These are phyloP conservation scores for Drosophila pallidifrons DNA, from an alignment of 1,140 invertebrate genomes.

Conservation along the genomic window DNA sequence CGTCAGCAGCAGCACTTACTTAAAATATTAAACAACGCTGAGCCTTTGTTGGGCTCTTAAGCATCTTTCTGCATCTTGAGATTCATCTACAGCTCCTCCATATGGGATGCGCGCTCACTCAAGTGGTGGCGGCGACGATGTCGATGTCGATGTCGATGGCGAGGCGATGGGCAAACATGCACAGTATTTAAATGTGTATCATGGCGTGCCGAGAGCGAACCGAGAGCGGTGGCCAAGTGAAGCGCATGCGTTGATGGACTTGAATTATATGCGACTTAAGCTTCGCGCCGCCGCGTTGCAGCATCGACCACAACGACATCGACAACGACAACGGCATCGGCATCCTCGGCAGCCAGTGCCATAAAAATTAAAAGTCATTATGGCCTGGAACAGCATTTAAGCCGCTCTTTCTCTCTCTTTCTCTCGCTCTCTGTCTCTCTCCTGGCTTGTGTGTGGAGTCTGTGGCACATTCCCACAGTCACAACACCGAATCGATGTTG, in stretches of 20 bases:
- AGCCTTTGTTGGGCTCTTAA: conserved; percentile 72
- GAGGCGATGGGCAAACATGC: conserved; percentile 48
- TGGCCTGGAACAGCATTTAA: conserved; percentile 82
- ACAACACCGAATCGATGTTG: conserved; percentile 11
- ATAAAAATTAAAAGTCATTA: conserved; percentile 84
- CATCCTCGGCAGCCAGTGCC: conserved; percentile 81
- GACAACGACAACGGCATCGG: conserved; percentile 42
- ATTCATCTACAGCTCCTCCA: conserved; percentile 47
- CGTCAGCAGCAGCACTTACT: conserved; percentile 68
- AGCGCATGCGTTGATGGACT: conserved; percentile 84
- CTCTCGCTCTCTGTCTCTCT: conserved; percentile 3
- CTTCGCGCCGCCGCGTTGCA: conserved; percentile 62
- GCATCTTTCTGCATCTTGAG: conserved; percentile 50
- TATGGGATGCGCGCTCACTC: conserved; percentile 53
- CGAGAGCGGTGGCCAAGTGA: conserved; percentile 67
- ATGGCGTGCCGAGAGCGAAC: conserved; percentile 45
- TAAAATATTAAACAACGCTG: conserved; percentile 79
- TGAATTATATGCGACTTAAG: conserved; percentile 84
- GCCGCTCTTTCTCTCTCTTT: conserved; percentile 34
- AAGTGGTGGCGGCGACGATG: conserved; percentile 61
- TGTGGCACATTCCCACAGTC: conserved; percentile 78
- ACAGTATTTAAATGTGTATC: conserved; percentile 83
- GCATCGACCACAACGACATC: conserved; percentile 18
- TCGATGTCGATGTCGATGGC: conserved; percentile 12
- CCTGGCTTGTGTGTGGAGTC: conserved; percentile 37